Evolutionary conservation across 2,113 vertebrate genomes (phyloP).

Genomic region (Oxyruncus cristatus): DNA sequence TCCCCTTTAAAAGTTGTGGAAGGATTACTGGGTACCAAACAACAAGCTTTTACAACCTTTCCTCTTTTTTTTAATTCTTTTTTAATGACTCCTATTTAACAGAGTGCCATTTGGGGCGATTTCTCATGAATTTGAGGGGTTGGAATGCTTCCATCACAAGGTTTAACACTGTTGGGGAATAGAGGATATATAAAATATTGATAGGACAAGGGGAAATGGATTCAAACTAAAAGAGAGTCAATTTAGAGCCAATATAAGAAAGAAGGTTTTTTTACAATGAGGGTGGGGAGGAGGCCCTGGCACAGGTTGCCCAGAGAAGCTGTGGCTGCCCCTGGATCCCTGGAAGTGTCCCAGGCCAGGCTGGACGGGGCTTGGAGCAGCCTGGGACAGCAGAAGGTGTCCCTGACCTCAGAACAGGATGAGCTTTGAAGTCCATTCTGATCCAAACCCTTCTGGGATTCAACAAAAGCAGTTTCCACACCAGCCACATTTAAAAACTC

Average conservation of each 20-base stretch:
- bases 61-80: neutral
- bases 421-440: neutral
- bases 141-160: too few species aligned
- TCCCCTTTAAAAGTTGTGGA: neutral
- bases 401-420: neutral
- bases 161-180: too few species aligned
- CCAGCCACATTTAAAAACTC: neutral
- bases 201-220: too few species aligned
- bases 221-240: too few species aligned
- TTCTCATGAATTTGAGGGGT: neutral
- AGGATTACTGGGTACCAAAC: neutral
- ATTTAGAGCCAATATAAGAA: too few species aligned
- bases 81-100: neutral
- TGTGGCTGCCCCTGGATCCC: neutral
- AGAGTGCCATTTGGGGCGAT: neutral
- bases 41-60: neutral
- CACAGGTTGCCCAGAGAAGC: too few species aligned
- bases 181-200: too few species aligned
- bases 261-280: too few species aligned
- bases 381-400: neutral
- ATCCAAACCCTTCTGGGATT: neutral
- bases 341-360: neutral
- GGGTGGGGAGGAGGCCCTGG: too few species aligned
- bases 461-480: neutral
- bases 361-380: neutral